Percentiles rank a stretch among this genome's conserved stretches.
Evolutionary conservation across 2,113 vertebrate species (phyloP).

Genomic region (Gnathonemus longibarbis): DNA sequence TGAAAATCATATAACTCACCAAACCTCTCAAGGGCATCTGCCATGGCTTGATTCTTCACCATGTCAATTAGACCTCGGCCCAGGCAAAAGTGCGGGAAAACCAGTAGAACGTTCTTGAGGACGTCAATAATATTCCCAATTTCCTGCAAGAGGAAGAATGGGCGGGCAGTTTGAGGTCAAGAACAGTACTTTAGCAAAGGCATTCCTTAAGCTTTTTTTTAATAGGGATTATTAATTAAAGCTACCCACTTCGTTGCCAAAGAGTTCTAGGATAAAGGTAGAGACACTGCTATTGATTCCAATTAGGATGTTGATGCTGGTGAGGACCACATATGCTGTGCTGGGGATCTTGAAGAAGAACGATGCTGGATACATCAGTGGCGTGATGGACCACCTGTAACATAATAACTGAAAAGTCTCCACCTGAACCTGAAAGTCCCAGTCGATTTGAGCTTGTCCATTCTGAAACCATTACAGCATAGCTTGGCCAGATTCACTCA

Average conservation of each 20-base stretch:
- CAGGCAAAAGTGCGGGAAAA: slow-evolving; percentile 95
- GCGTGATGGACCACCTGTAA: slow-evolving; percentile 91
- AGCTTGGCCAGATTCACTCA: slow-evolving; percentile 45
- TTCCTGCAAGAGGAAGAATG: slow-evolving; percentile 62
- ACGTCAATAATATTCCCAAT: slow-evolving; percentile 90
- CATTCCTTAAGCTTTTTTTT: background rate
- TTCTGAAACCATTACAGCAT: background rate
- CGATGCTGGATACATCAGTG: slow-evolving; percentile 97
- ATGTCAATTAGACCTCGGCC: slow-evolving; percentile 94
- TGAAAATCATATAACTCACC: slow-evolving; percentile 58
- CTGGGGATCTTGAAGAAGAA: slow-evolving; percentile 94
- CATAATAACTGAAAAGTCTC: background rate
- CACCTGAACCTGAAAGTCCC: background rate
- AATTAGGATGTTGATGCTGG: slow-evolving; percentile 94
- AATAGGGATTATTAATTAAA: background rate
- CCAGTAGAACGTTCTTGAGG: slow-evolving; percentile 88
- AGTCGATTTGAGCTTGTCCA: background rate
- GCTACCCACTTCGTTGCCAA: slow-evolving; percentile 79
- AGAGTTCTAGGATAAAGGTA: slow-evolving; percentile 94
- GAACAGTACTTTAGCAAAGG: background rate
- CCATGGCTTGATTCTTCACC: slow-evolving; percentile 99
- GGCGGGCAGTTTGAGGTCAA: background rate
- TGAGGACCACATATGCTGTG: slow-evolving; percentile 92
- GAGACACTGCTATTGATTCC: slow-evolving; percentile 95
- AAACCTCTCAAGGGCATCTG: slow-evolving; percentile 91